Conservation (phyloP, 2,888 invertebrate species). For the Lottia scabra region DNA sequence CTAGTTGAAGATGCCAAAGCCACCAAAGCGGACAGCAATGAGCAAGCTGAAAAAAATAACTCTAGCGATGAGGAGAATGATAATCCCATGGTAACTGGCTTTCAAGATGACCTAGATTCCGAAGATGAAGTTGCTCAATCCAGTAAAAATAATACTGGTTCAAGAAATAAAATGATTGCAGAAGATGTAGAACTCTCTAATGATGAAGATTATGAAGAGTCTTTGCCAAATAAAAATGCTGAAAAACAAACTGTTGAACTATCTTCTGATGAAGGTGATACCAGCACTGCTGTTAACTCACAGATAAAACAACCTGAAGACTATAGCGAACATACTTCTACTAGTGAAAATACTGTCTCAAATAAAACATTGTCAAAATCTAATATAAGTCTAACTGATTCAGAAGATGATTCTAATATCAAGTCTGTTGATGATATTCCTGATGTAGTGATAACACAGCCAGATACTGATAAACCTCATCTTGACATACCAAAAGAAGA, state of each 20-base stretch:
- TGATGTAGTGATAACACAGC: slow-evolving; percentile 16
- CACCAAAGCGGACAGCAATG: too few species aligned
- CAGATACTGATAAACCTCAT: neutral
- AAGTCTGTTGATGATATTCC: slow-evolving; percentile 24
- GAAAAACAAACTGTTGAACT: slow-evolving; percentile 33
- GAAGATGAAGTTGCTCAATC: slow-evolving; percentile 71
- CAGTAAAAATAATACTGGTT: slow-evolving; percentile 11
- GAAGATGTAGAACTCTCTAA: slow-evolving; percentile 47
- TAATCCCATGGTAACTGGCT: slow-evolving; percentile 76
- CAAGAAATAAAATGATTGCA: slow-evolving; percentile 18
- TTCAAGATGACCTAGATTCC: slow-evolving; percentile 86
- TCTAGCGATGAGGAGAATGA: slow-evolving; percentile 55
- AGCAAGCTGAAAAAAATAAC: neutral
- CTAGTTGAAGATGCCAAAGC: slow-evolving; percentile 59
- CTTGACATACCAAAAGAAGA: slow-evolving; percentile 38
- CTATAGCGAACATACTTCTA: neutral
- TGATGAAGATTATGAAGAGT: slow-evolving; percentile 41
- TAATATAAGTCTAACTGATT: slow-evolving; percentile 14
- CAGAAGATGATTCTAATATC: slow-evolving; percentile 29
- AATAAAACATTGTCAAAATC: neutral
- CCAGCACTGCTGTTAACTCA: neutral
- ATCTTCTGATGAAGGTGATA: slow-evolving; percentile 42
- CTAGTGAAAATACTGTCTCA: neutral
- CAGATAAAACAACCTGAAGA: neutral
- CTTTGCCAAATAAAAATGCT: slow-evolving; percentile 12